Conservation (phyloP, 1,140 invertebrate species). For the Paramacrobiotus metropolitanus region DNA sequence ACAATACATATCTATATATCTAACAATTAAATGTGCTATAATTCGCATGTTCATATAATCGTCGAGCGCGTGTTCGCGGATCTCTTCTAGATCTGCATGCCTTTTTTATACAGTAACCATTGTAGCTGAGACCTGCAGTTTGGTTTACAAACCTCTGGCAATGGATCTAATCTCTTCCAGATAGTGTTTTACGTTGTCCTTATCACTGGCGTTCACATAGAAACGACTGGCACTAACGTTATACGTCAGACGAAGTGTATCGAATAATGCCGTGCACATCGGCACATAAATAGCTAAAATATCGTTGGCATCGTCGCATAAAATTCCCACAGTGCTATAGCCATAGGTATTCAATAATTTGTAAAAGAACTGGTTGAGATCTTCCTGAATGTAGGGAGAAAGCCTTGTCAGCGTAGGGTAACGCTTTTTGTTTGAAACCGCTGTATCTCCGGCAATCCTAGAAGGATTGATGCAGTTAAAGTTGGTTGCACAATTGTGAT, state of each 20-base stretch:
- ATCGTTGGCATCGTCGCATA: slow-evolving; percentile 3
- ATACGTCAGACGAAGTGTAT: background rate
- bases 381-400: slow-evolving; percentile 2
- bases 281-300: background rate
- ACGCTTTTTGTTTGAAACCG: background rate
- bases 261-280: slow-evolving; percentile 1
- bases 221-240: slow-evolving; percentile 1
- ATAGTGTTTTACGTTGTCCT: background rate
- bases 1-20: no score
- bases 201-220: background rate
- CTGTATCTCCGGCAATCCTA: background rate
- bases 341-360: background rate
- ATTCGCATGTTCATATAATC: no score
- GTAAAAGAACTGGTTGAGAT: background rate
- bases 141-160: slow-evolving; percentile 3
- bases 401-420: background rate
- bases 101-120: no score
- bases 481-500: no score
- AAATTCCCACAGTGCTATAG: background rate
- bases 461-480: background rate
- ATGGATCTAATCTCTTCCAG: slow-evolving; percentile 1
- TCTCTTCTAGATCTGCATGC: no score
- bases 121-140: no score
- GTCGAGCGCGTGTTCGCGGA: no score
- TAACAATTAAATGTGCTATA: no score